Percentiles rank a stretch among this genome's conserved stretches.
Conservation (phyloP, 2,797 vertebrate species). For the Sebastes itinus region DNA sequence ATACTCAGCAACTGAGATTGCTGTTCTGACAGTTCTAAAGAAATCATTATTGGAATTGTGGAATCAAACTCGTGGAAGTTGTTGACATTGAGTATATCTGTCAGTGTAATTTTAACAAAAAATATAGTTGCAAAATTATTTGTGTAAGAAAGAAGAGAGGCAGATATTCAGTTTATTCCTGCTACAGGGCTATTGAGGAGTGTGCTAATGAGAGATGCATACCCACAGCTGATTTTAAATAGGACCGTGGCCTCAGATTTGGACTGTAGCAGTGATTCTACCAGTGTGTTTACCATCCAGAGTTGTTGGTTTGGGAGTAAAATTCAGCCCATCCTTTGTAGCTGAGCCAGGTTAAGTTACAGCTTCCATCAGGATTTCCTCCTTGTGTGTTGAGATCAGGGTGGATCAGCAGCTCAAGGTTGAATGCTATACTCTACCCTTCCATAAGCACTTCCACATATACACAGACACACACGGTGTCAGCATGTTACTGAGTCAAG, state of each 20-base stretch:
- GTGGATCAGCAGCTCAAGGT: background rate
- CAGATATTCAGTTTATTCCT: no score
- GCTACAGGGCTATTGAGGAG: background rate
- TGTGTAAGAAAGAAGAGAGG: background rate
- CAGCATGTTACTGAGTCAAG: background rate
- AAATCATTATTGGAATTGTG: background rate
- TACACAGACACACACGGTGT: background rate
- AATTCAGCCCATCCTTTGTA: background rate
- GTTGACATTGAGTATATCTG: background rate
- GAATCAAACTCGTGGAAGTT: background rate
- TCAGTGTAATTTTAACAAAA: background rate
- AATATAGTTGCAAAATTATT: background rate
- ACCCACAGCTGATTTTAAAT: background rate
- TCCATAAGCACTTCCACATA: background rate
- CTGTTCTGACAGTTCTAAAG: background rate
- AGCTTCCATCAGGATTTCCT: background rate
- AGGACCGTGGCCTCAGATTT: background rate
- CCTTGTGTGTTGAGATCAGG: slow-evolving; percentile 22
- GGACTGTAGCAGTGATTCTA: background rate
- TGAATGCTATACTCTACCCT: background rate
- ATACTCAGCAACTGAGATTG: background rate
- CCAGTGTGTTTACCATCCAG: background rate
- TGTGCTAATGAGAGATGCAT: background rate
- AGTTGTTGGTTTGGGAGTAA: background rate
- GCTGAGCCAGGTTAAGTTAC: slow-evolving; percentile 3